phyloP scores from a whole-genome alignment of 2,113 vertebrate species.

The Geococcyx californianus region DNA sequence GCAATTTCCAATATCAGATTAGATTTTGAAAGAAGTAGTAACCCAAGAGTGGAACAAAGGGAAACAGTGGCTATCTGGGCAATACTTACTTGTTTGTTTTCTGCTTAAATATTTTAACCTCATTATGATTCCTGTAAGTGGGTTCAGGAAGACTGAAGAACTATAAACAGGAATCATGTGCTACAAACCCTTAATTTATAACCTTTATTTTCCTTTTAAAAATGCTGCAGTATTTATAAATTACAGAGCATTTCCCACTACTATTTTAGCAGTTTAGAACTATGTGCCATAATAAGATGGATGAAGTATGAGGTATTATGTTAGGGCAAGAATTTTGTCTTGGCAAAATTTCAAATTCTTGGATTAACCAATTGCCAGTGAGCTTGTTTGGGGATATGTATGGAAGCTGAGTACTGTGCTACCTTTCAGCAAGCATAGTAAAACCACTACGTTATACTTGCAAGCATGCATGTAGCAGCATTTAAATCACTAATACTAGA shows the following conservation, averaged over 20 bases:
- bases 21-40: background rate
- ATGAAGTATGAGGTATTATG: background rate
- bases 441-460: background rate
- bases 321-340: background rate
- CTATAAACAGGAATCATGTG: slow-evolving; percentile 51
- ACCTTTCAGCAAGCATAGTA: background rate
- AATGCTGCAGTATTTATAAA: background rate
- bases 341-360: background rate
- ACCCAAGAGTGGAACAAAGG: background rate
- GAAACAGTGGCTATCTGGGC: background rate
- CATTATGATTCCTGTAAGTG: background rate
- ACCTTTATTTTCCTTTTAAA: background rate
- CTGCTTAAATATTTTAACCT: background rate
- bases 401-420: background rate
- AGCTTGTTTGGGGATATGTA: background rate
- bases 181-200: background rate
- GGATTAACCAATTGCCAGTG: background rate
- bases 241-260: background rate
- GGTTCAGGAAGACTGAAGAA: background rate
- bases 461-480: background rate
- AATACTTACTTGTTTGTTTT: background rate
- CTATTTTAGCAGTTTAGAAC: background rate
- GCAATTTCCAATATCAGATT: background rate
- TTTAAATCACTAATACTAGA: background rate
- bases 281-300: background rate